Evolutionary conservation across 2,888 invertebrate species (phyloP).

Genomic region (Oligia latruncula): DNA sequence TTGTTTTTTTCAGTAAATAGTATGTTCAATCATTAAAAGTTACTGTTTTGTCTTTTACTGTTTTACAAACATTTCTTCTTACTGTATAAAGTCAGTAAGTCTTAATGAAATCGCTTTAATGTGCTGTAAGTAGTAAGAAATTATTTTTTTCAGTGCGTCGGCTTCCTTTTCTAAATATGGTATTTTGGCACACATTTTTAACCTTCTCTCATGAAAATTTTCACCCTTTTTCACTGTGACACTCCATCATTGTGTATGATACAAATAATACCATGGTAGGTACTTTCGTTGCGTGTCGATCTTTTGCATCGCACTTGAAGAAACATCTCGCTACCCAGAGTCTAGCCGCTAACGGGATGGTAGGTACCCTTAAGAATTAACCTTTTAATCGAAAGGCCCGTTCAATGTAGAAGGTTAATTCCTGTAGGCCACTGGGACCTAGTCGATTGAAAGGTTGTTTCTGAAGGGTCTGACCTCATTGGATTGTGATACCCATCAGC

Average conservation of each 20-base stretch:
- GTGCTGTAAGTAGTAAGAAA: no score
- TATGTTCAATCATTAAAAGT: no score
- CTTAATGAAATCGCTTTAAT: no score
- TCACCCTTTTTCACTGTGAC: not conserved
- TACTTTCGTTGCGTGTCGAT: not conserved
- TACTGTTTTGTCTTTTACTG: no score
- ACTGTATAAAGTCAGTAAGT: no score
- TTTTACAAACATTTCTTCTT: no score
- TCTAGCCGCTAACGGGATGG: not conserved
- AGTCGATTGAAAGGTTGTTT: slow-evolving; percentile 1
- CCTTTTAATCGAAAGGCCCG: not conserved
- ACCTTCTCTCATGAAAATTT: not conserved
- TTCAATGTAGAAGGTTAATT: not conserved
- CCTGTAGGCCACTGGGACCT: not conserved
- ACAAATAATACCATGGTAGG: not conserved
- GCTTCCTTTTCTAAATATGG: not conserved
- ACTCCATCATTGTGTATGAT: not conserved
- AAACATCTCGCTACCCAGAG: not conserved
- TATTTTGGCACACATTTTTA: not conserved
- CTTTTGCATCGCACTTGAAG: no score
- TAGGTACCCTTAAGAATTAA: not conserved
- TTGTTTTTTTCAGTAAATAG: no score
- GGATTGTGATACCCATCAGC: not conserved
- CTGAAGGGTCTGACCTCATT: not conserved
- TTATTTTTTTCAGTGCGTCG: no score